A percentile compares a stretch with the other conserved stretches of the same genome.
phyloP scores from a whole-genome alignment of 2,113 vertebrate genomes.

The Trematocara unimaculatum region DNA sequence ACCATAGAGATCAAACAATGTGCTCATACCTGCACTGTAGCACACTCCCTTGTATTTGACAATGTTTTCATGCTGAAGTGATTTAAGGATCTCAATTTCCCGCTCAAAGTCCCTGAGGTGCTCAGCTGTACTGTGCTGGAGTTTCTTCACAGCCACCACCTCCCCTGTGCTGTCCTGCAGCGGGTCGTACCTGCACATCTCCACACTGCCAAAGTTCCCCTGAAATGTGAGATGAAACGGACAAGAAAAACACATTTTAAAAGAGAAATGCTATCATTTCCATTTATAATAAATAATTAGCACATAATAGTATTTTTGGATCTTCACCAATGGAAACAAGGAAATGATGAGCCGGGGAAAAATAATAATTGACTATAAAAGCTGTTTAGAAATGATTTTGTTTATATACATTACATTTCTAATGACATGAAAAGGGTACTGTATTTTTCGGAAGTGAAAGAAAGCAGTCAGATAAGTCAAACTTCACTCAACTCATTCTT shows the following conservation, averaged over 20 bases:
- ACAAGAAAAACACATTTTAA: neutral
- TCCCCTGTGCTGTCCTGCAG: constrained; percentile 95
- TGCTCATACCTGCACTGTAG: constrained; percentile 86
- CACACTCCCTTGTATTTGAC: constrained; percentile 98
- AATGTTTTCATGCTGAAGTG: constrained; percentile 96
- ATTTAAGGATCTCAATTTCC: constrained; percentile 97
- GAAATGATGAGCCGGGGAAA: neutral
- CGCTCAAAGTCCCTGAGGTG: constrained; percentile 93
- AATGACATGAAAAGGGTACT: neutral
- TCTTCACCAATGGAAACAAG: neutral
- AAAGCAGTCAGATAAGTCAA: too few relatives aligned
- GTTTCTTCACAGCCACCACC: constrained; percentile 96
- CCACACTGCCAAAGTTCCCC: constrained; percentile 98
- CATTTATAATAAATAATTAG: neutral
- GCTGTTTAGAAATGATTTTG: neutral
- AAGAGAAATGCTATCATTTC: neutral
- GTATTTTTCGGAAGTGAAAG: too few relatives aligned
- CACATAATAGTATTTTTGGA: neutral
- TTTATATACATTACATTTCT: neutral
- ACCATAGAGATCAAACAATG: neutral
- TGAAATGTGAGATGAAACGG: constrained; percentile 19
- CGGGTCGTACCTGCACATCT: constrained; percentile 96
- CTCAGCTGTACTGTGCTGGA: constrained; percentile 93
- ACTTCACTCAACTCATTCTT: too few relatives aligned
- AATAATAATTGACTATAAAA: neutral